These are phyloP conservation scores for Mormyrus iriodes DNA, from an alignment of 2,113 vertebrate genomes.

Conservation along the genomic window DNA sequence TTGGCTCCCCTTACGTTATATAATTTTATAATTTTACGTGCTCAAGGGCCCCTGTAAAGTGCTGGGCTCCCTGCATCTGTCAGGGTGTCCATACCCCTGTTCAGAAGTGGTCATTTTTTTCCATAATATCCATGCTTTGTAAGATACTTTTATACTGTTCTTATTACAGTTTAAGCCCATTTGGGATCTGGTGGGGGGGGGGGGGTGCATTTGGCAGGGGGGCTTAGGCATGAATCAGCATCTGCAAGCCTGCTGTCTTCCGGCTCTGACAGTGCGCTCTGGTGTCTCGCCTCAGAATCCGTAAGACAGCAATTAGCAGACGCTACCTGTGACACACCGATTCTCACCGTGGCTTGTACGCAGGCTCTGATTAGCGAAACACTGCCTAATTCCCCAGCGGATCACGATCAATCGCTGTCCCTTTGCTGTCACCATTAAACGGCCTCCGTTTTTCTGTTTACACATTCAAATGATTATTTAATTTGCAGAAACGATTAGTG, in stretches of 20 bases:
- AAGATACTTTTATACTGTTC: slow-evolving; percentile 1
- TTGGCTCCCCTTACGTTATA: neutral
- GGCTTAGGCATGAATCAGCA: neutral
- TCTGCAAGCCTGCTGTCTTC: neutral
- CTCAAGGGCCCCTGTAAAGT: too few species aligned
- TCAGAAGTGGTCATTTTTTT: neutral
- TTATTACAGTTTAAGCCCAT: slow-evolving; percentile 23
- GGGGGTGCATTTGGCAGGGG: neutral
- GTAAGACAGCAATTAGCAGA: neutral
- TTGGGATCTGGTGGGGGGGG: slow-evolving; percentile 3
- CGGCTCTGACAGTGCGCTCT: neutral
- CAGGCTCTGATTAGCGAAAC: slow-evolving; percentile 47
- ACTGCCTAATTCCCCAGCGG: slow-evolving; percentile 21
- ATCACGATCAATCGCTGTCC: slow-evolving; percentile 39
- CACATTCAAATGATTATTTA: slow-evolving; percentile 47
- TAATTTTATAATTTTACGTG: neutral
- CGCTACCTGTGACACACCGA: slow-evolving; percentile 19
- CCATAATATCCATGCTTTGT: neutral
- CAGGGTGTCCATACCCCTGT: too few species aligned
- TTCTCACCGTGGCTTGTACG: neutral
- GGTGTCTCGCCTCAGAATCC: neutral
- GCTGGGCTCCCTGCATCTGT: too few species aligned
- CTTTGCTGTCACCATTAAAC: slow-evolving; percentile 27
- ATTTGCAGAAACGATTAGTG: slow-evolving; percentile 40
- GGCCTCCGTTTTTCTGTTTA: slow-evolving; percentile 40